These are phyloP conservation scores for Phalacrocorax brasilianus DNA, from an alignment of 2,113 vertebrate genomes.

Conservation along the genomic window DNA sequence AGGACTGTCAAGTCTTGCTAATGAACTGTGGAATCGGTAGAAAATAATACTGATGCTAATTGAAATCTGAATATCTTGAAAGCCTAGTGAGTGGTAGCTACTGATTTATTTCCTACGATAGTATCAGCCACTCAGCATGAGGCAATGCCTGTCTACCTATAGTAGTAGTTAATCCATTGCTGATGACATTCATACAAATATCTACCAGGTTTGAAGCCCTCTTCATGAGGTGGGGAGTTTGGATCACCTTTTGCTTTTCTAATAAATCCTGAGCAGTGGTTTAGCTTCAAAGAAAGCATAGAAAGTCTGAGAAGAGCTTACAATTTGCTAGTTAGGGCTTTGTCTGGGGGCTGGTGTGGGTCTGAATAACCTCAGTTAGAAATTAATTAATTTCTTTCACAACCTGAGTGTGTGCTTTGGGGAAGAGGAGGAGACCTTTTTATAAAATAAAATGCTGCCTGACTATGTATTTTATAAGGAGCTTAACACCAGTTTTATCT, in stretches of 20 bases:
- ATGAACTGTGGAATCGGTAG: constrained; percentile 7
- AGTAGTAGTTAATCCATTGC: neutral
- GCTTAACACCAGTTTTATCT: neutral
- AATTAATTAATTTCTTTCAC: neutral
- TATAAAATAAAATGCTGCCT: neutral
- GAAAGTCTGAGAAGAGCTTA: neutral
- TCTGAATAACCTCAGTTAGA: neutral
- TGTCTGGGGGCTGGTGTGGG: neutral
- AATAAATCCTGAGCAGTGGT: neutral
- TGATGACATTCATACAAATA: neutral
- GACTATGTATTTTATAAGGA: neutral
- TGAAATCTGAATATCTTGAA: constrained; percentile 16
- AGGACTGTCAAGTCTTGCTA: constrained; percentile 32
- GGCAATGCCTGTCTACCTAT: neutral
- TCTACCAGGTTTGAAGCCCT: neutral
- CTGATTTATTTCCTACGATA: neutral
- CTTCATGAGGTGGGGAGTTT: neutral
- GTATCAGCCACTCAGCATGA: neutral
- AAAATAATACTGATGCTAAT: constrained; percentile 32
- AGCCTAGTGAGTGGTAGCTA: neutral
- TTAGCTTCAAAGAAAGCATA: neutral
- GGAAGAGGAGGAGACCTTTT: neutral
- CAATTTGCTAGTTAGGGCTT: neutral
- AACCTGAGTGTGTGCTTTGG: neutral
- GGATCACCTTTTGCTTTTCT: neutral